Conservation (phyloP, 2,113 vertebrate species). For the Halichoeres trimaculatus region DNA sequence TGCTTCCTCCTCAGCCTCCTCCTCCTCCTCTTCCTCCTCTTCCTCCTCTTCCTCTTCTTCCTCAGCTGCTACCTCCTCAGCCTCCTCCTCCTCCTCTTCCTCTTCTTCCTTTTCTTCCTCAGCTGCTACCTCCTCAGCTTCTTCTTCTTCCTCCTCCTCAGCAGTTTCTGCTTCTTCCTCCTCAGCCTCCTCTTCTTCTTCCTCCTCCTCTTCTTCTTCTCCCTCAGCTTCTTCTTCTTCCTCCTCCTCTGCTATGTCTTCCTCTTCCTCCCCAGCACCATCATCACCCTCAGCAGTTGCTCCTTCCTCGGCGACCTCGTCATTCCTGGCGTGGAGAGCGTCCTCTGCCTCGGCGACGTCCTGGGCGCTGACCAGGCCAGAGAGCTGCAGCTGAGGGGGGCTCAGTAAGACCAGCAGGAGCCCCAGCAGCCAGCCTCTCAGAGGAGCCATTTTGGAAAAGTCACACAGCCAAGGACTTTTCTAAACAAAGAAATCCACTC, state of each 20-base stretch:
- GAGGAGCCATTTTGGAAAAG: constrained; percentile 62
- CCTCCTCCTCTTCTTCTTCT: background rate
- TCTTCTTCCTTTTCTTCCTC: background rate
- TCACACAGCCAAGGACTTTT: background rate
- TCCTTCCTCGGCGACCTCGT: constrained; percentile 43
- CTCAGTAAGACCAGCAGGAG: constrained; percentile 73
- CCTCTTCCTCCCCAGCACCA: constrained; percentile 10
- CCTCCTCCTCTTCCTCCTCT: background rate
- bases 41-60: background rate
- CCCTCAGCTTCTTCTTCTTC: background rate
- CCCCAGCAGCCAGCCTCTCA: constrained; percentile 54
- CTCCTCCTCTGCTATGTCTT: constrained; percentile 14
- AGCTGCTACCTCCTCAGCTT: background rate
- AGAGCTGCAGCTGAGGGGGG: constrained; percentile 48
- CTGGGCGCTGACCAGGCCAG: constrained; percentile 38
- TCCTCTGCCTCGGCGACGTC: constrained; percentile 40
- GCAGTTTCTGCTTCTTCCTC: background rate
- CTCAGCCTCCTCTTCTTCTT: constrained; percentile 5
- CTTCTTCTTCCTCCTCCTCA: constrained; percentile 20
- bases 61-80: background rate
- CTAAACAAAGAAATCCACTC: constrained; percentile 3
- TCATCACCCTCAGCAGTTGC: constrained; percentile 3
- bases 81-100: constrained; percentile 2
- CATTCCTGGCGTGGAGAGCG: constrained; percentile 10
- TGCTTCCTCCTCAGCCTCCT: constrained; percentile 1